These are phyloP conservation scores for Neosilurus hyrtlii DNA, from an alignment of 2,797 vertebrate species.

Conservation along the genomic window DNA sequence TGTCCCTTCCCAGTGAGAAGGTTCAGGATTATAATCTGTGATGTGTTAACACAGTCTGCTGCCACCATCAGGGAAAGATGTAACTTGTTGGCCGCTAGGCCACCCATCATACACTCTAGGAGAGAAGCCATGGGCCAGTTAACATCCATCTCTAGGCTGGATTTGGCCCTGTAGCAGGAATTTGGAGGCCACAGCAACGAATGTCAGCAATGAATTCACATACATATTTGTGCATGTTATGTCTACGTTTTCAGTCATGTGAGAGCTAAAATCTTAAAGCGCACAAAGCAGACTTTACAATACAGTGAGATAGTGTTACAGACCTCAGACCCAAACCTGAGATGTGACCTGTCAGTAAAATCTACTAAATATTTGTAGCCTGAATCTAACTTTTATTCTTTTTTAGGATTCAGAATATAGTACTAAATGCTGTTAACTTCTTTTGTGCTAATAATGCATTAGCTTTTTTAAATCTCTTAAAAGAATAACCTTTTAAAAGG, in stretches of 20 bases:
- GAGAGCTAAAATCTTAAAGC: not conserved
- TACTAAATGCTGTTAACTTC: not conserved
- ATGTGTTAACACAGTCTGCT: not conserved
- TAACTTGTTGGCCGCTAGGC: not conserved
- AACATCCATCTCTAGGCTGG: not conserved
- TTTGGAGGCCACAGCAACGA: not conserved
- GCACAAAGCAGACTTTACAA: slow-evolving; percentile 45
- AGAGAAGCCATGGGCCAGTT: not conserved
- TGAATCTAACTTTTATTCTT: not conserved
- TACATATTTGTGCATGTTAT: not conserved
- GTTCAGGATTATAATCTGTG: too few relatives aligned
- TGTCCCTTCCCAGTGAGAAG: too few relatives aligned
- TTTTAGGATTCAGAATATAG: not conserved
- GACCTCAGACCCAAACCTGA: slow-evolving; percentile 15
- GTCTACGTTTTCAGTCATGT: slow-evolving; percentile 37
- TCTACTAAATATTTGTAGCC: slow-evolving; percentile 32
- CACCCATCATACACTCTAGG: not conserved
- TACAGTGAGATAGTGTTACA: slow-evolving; percentile 48
- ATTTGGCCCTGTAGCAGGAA: not conserved
- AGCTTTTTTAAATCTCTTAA: slow-evolving; percentile 4
- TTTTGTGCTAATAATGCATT: not conserved
- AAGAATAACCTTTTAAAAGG: not conserved
- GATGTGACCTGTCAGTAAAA: slow-evolving; percentile 29
- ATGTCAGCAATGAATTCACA: not conserved
- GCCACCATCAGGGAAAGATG: not conserved